Evolutionary conservation across 2,888 invertebrate genomes (phyloP).

Genomic region (Apoderus coryli): DNA sequence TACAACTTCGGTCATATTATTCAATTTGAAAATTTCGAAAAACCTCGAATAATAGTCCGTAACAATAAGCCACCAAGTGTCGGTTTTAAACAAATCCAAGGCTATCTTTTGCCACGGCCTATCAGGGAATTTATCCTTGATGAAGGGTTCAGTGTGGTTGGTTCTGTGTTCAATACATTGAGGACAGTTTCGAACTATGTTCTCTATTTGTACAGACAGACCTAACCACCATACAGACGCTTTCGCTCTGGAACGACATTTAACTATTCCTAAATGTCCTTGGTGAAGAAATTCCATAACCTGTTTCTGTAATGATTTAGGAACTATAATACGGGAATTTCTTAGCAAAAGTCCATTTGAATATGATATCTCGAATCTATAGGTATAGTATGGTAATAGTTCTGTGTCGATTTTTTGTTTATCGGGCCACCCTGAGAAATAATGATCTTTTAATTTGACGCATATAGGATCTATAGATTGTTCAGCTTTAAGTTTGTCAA

Average conservation of each 20-base stretch:
- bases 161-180: conserved; percentile 13
- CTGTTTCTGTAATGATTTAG: no score
- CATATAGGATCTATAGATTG: no score
- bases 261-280: conserved; percentile 14
- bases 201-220: conserved; percentile 15
- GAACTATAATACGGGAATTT: no score
- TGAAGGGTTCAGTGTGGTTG: conserved; percentile 14
- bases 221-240: conserved; percentile 15
- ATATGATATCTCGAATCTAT: no score
- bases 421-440: no score
- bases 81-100: conserved; percentile 10
- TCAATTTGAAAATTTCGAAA: conserved; percentile 14
- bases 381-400: not conserved
- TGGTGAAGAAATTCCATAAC: conserved; percentile 10
- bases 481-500: no score
- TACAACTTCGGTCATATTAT: conserved; percentile 8
- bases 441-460: conserved; percentile 4
- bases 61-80: conserved; percentile 11
- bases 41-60: conserved; percentile 17
- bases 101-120: conserved; percentile 16
- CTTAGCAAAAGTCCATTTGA: no score
- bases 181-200: conserved; percentile 15
- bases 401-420: no score
- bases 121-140: conserved; percentile 13
- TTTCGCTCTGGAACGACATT: conserved; percentile 16